Base-by-base conservation (phyloP, 64 coral and sea anemone species). In the Porites lutea region DNA sequence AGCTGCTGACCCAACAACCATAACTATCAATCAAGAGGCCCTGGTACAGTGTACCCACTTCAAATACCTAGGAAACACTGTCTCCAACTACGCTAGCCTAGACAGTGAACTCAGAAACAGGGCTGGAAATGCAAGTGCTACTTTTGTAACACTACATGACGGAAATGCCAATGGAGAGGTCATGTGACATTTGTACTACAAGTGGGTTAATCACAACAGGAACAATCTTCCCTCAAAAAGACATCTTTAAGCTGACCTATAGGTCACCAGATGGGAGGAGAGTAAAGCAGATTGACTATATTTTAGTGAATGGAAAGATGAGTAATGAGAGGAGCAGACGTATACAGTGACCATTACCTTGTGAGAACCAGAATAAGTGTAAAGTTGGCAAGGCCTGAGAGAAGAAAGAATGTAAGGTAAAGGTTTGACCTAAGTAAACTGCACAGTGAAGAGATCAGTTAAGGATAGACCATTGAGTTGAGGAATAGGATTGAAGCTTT, bases 291-390 rank as follows among this genome's bases (percentile, higher is more conserved):
- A 79, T 78, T 8, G 88, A 89, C 23, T 58, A 89, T 65, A 12
- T 89, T 47, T n/a, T 79, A 16, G 88, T 79, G 59, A 89, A 72
- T 72, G 27, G 71, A 10, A 8, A 68, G 19, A 73, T 73, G 27
- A 37, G 27, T 37, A 37, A 37, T 37, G 27, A 63, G 88, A 79
- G 64, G 64, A 47, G 67, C 14, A 27, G 64, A 69, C 4, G 85
- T 71, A 52, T 69, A 88, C 43, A 74, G 69, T 57, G 85, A 88
- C 85, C 85, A 88, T 65, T 74, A 88, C 55, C 70, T 88, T 43
- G 5, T 88, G 2, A 52, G 85, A 88, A 73, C 66, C 27, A 37
- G 27, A 0, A 37, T 37, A 37, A 37, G 27, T 37, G 7, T n/a
- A 67, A 5, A n/a, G 6, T 0, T n/a, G 64, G 20, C 7, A 88